A percentile compares a stretch with the other conserved stretches of the same genome.
Evolutionary conservation across 37 sponge, comb jelly and placozoan species (phyloP).

Genomic region (Agelas oroides): DNA sequence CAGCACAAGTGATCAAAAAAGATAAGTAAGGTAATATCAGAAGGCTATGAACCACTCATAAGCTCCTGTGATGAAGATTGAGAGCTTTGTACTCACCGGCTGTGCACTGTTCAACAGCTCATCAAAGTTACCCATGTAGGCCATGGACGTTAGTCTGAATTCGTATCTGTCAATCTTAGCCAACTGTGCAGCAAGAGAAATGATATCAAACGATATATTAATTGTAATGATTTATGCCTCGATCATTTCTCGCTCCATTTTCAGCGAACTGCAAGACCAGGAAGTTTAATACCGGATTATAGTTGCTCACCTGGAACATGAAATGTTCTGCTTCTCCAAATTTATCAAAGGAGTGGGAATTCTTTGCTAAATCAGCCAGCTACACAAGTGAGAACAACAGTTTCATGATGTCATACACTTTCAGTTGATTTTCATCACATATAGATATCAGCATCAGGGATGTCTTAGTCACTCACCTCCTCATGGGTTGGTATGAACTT

Average conservation of each 20-base stretch:
- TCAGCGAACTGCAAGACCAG: too few relatives aligned
- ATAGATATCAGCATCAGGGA: neutral
- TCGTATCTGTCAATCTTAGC: conserved; percentile 87
- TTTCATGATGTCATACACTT: too few relatives aligned
- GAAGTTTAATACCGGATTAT: too few relatives aligned
- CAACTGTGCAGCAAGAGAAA: conserved; percentile 15
- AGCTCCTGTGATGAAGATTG: too few relatives aligned
- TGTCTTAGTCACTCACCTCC: conserved; percentile 45
- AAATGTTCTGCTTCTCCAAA: conserved; percentile 91
- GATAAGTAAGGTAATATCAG: too few relatives aligned
- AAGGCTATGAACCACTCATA: too few relatives aligned
- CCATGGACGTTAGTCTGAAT: conserved; percentile 70
- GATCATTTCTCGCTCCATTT: too few relatives aligned
- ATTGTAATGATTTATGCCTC: neutral
- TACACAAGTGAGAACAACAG: conserved; percentile 7
- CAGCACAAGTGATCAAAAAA: too few relatives aligned
- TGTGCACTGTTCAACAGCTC: conserved; percentile 63
- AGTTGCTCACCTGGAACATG: conserved; percentile 65
- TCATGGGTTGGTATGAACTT: conserved; percentile 83
- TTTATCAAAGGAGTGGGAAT: conserved; percentile 40
- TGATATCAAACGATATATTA: neutral
- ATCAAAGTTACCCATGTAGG: conserved; percentile 91
- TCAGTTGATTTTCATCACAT: too few relatives aligned
- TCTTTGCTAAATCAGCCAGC: conserved; percentile 59
- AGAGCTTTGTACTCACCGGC: conserved; percentile 61